These are phyloP conservation scores for Turritopsis dohrnii DNA, from an alignment of 30 jellyfish, hydroid and myxozoan species.

Conservation along the genomic window DNA sequence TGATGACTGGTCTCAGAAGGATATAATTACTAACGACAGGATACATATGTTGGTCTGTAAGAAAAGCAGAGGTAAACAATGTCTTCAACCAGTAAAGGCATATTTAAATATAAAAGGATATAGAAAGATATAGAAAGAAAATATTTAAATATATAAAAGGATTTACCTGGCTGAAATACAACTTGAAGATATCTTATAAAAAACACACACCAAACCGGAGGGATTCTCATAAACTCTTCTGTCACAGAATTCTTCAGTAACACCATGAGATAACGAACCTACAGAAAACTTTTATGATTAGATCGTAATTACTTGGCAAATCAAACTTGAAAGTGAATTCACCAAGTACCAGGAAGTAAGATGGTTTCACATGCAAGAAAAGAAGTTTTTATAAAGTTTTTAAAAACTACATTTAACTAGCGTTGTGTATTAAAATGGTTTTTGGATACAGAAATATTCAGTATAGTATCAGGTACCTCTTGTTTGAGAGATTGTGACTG, in stretches of 20 bases:
- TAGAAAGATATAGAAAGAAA: too few species aligned
- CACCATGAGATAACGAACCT: slow-evolving; percentile 51
- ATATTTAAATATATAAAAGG: too few species aligned
- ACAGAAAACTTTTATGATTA: neutral
- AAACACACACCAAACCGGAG: slow-evolving; percentile 42
- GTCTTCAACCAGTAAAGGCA: neutral
- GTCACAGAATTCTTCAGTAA: slow-evolving; percentile 47
- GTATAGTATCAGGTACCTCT: too few species aligned
- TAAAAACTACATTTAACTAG: too few species aligned
- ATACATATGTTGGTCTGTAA: slow-evolving; percentile 70
- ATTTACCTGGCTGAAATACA: slow-evolving; percentile 69
- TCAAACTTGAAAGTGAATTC: too few species aligned
- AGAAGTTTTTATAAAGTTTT: too few species aligned
- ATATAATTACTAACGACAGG: slow-evolving; percentile 49
- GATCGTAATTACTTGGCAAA: too few species aligned
- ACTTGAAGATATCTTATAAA: slow-evolving; percentile 47
- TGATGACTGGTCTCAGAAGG: slow-evolving; percentile 46
- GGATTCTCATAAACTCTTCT: slow-evolving; percentile 48
- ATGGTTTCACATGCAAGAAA: too few species aligned
- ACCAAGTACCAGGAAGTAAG: too few species aligned
- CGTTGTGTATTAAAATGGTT: too few species aligned
- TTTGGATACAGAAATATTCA: too few species aligned
- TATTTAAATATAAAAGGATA: neutral
- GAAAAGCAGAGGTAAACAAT: neutral
- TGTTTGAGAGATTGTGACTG: too few species aligned